Evolutionary conservation across 2,888 invertebrate species (phyloP), one percentile per base, ranked within the genome.

Genomic region (Blastobasis adustella): DNA sequence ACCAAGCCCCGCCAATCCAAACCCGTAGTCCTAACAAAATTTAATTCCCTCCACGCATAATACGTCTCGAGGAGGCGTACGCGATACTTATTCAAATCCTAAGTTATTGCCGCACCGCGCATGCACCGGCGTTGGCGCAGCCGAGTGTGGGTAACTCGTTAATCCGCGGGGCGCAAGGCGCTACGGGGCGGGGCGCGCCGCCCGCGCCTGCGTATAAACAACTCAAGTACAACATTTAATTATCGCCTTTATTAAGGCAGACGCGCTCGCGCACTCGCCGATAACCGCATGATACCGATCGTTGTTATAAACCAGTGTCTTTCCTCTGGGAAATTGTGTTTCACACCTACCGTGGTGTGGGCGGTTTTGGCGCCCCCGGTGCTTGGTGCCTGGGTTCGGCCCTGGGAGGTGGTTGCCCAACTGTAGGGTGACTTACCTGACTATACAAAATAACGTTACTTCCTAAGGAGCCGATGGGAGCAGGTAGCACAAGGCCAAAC

Each of bases 141-240:
- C 23, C 23, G 23, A 23, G 23, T 23, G 23, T 5, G 58, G 59
- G 65, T 63, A 67, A 62, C 76, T 83, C 73, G 83, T 85, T 85
- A 81, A 79, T 82, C 76, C 61, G 67, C 63, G 65, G 69, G 74
- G 71, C 75, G 64, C 75, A 66, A 69, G 72, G 79, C 78, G 75
- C 73, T 64, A 61, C 59, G 67, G 75, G 81, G 81, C 79, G 78
- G 78, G 62, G 67, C 67, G 61, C 70, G 66, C 71, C 71, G 69
- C 73, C 61, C 66, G 65, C 63, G 46, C 52, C 57, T 61, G 65
- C 62, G 69, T 79, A 86, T 85, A 86, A 85, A 86, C 87, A 81
- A 85, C 79, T 83, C 86, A 71, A 69, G 69, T 75, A 82, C 83
- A 85, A 82, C 83, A 83, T 88, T 88, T 86, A 86, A 87, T 87